Conservation (phyloP, 2,113 vertebrate species). For the Pomatorhinus ruficollis region DNA sequence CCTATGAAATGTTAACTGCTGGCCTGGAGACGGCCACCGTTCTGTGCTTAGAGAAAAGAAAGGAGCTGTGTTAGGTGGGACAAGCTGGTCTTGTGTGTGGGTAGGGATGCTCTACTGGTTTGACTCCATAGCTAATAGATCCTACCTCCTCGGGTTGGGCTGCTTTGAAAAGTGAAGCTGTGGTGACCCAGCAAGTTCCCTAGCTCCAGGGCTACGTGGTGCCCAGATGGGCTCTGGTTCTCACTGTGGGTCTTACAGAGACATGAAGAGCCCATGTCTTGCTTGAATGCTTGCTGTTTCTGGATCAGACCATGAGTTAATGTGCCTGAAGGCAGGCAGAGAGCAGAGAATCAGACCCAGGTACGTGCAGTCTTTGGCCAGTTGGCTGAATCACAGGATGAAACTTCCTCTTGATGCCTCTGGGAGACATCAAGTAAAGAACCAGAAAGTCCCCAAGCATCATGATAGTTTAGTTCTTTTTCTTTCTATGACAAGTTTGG, state of each 20-base stretch:
- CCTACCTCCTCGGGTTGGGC: neutral
- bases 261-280: neutral
- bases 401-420: neutral
- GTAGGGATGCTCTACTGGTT: neutral
- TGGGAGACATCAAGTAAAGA: neutral
- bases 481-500: neutral
- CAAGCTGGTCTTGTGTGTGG: neutral
- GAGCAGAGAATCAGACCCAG: neutral
- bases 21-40: fast-evolving
- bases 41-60: neutral
- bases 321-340: neutral
- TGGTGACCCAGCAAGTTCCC: neutral
- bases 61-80: neutral
- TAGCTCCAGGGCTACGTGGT: fast-evolving
- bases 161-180: neutral
- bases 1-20: neutral
- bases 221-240: neutral
- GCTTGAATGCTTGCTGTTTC: neutral
- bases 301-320: neutral
- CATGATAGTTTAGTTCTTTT: neutral
- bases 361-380: neutral
- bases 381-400: neutral
- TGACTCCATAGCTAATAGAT: neutral
- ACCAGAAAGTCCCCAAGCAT: neutral
- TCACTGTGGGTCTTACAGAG: neutral